Evolutionary conservation across 1,140 invertebrate genomes (phyloP).

Genomic region (Tetramorium parvispinum): DNA sequence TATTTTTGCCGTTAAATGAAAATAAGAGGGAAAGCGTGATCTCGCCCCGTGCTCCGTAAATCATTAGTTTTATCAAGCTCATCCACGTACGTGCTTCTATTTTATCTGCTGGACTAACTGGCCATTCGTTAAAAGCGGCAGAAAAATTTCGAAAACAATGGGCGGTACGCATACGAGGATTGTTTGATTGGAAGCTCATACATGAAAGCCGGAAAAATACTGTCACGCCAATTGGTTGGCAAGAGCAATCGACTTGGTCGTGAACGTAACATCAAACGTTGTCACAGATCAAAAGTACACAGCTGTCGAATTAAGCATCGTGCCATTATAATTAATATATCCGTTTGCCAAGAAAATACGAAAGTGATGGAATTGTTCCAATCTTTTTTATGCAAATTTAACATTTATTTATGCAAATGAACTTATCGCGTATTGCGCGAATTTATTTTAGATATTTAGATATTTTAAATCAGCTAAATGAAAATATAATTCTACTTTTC

Average conservation of each 20-base stretch:
- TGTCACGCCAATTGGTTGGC: slow-evolving; percentile 57
- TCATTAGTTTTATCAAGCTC: slow-evolving; percentile 84
- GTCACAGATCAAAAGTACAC: slow-evolving; percentile 39
- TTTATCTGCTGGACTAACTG: slow-evolving; percentile 82
- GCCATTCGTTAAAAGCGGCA: slow-evolving; percentile 77
- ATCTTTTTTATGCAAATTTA: background rate
- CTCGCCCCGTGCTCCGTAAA: slow-evolving; percentile 75
- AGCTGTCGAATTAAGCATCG: slow-evolving; percentile 31
- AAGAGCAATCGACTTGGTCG: slow-evolving; percentile 57
- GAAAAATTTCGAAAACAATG: slow-evolving; percentile 79
- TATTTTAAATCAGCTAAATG: background rate
- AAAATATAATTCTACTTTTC: background rate
- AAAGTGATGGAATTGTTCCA: background rate
- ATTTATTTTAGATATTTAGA: background rate
- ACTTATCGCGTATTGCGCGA: background rate
- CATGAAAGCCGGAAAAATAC: slow-evolving; percentile 62
- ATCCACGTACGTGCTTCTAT: slow-evolving; percentile 80
- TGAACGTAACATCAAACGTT: slow-evolving; percentile 45
- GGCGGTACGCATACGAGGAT: slow-evolving; percentile 59
- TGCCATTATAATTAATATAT: slow-evolving; percentile 9
- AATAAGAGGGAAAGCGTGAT: slow-evolving; percentile 63
- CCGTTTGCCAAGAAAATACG: slow-evolving; percentile 2
- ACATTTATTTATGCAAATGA: slow-evolving; percentile 8
- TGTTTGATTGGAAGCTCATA: slow-evolving; percentile 39
- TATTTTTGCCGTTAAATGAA: slow-evolving; percentile 73